Base-by-base conservation (phyloP, 2,113 vertebrate genomes). In the Channa maculata region DNA sequence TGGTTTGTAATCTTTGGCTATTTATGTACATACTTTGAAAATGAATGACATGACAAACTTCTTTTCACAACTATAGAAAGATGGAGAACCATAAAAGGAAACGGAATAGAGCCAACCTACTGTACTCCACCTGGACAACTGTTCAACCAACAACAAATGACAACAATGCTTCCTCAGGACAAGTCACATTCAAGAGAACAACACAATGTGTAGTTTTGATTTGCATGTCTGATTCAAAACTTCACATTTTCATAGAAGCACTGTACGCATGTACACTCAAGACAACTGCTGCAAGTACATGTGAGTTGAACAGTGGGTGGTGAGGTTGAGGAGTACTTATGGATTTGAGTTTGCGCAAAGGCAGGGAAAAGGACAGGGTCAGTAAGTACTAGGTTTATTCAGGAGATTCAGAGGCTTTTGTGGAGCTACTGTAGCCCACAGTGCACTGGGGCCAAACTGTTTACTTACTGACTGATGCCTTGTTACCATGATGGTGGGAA, bases 391-490 rank as follows among this genome's bases (percentile, higher is more conserved):
- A 74, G 83, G 80, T 86, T 80, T 73, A 75, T 65, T 74, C 43
- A 39, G 62, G 68, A 33, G 66, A 60, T n/a, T 41, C 10, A 13
- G 54, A 68, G 69, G 71, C 71, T 66, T 85, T 68, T 68, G 66
- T 75, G 78, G 77, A 70, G 44, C 65, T 63, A 52, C 60, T 69
- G 62, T 36, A 53, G 65, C 75, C 84, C 88, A 89, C 80, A 65
- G 75, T 76, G 83, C 61, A 89, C 82, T 65, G 34, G 58, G 89
- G 82, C 75, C 71, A 66, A 75, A 66, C 73, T 14, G 79, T 86
- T 90, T 93, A 94, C 93, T 94, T 94, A 95, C 93, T 93, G 91
- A 87, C 79, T 78, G 83, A 77, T 94, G 92, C 87, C 91, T 92
- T 74, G 93, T 94, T 88, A 94, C 87, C 83, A 68, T 94, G 89